Percentiles rank a stretch among this genome's conserved stretches.
Conservation (phyloP, 2,113 vertebrate genomes). For the Arothron firmamentum region DNA sequence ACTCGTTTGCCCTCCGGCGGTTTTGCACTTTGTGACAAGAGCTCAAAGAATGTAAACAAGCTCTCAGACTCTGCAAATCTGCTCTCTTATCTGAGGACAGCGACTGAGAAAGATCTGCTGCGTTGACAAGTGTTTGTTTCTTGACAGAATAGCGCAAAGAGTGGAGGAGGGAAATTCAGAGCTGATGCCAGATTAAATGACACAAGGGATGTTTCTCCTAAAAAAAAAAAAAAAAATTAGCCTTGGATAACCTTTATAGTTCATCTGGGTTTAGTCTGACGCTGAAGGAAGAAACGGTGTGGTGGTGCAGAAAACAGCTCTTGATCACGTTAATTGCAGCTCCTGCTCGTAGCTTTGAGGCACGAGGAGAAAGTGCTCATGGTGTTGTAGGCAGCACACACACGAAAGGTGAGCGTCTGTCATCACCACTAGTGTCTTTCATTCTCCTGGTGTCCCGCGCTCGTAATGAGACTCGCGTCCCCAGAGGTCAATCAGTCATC, state of each 20-base stretch:
- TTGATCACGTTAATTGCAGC: slow-evolving; percentile 13
- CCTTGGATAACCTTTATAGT: slow-evolving; percentile 25
- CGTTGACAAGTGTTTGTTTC: slow-evolving; percentile 52
- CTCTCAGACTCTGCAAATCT: slow-evolving; percentile 57
- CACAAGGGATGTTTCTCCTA: neutral
- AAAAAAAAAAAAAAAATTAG: slow-evolving; percentile 20
- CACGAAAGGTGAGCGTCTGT: slow-evolving; percentile 58
- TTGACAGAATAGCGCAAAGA: slow-evolving; percentile 38
- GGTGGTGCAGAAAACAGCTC: slow-evolving; percentile 20
- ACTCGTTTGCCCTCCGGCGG: slow-evolving; percentile 61
- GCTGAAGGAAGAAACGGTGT: slow-evolving; percentile 37
- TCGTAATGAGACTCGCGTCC: slow-evolving; percentile 36
- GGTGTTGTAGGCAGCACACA: slow-evolving; percentile 46
- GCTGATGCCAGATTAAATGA: slow-evolving; percentile 41
- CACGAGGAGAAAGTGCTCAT: slow-evolving; percentile 40
- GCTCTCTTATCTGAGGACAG: slow-evolving; percentile 59
- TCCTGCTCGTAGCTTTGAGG: slow-evolving; percentile 10
- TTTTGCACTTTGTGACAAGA: slow-evolving; percentile 56
- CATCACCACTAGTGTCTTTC: slow-evolving; percentile 49
- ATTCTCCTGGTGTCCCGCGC: slow-evolving; percentile 39
- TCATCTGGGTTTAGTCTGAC: slow-evolving; percentile 17
- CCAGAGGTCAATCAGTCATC: slow-evolving; percentile 55
- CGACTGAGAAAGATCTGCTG: slow-evolving; percentile 33
- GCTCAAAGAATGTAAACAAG: slow-evolving; percentile 67
- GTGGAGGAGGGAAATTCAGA: slow-evolving; percentile 28